Evolutionary conservation across 2,797 vertebrate genomes (phyloP).

Genomic region (Parambassis ranga): DNA sequence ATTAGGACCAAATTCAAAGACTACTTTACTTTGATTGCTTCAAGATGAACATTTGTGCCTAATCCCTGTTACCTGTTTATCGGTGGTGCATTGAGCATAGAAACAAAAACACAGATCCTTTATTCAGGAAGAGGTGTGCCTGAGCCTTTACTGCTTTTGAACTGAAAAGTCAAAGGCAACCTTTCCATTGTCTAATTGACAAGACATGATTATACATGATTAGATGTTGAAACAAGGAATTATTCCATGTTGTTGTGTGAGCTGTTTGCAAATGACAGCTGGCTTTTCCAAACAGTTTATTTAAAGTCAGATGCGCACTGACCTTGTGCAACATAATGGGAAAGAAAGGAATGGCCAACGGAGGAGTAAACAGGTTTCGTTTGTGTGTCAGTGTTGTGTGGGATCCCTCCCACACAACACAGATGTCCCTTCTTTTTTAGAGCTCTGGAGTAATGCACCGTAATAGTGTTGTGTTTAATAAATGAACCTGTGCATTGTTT

Average conservation of each 20-base stretch:
- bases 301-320: constrained; percentile 30
- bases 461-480: constrained; percentile 31
- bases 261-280: constrained; percentile 41
- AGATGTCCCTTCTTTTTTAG: not conserved
- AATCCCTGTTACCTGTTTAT: constrained; percentile 55
- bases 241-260: constrained; percentile 20
- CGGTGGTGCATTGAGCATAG: constrained; percentile 7
- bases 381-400: constrained; percentile 32
- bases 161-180: constrained; percentile 25
- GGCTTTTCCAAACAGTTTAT: constrained; percentile 54
- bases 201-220: constrained; percentile 38
- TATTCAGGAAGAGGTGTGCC: constrained; percentile 1
- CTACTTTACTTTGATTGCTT: constrained; percentile 51
- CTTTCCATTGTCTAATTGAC: constrained; percentile 24
- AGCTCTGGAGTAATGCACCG: not conserved
- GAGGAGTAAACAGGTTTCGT: constrained; percentile 24
- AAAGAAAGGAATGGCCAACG: not conserved
- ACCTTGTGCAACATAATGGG: constrained; percentile 6
- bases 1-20: constrained; percentile 52
- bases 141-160: not conserved
- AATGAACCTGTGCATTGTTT: constrained; percentile 10
- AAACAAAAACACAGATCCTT: constrained; percentile 39
- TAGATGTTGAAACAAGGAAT: constrained; percentile 31
- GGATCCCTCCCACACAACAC: constrained; percentile 10
- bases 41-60: constrained; percentile 50